Conservation (phyloP, 2,797 vertebrate genomes). For the Ambastaia sidthimunki region DNA sequence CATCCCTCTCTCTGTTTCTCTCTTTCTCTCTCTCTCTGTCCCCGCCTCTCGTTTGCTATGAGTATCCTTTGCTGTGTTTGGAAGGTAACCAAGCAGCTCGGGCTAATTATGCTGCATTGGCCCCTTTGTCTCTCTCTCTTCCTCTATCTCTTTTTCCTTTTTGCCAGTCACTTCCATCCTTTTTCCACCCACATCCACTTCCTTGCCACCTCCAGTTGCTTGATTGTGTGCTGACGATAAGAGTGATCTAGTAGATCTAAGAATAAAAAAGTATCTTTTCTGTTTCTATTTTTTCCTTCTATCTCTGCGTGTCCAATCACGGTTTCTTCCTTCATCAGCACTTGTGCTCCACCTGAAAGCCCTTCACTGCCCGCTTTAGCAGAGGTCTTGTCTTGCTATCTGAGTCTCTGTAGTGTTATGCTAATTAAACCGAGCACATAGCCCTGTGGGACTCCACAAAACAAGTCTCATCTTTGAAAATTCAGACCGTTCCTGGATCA, state of each 20-base stretch:
- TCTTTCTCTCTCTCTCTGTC: constrained; percentile 48
- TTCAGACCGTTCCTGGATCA: constrained; percentile 6
- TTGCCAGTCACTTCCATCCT: constrained; percentile 15
- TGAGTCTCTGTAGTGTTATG: constrained; percentile 54
- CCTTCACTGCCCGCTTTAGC: constrained; percentile 64
- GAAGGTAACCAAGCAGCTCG: constrained; percentile 83
- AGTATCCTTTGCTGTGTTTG: constrained; percentile 84
- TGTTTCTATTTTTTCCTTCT: not conserved
- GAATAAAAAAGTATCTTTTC: not conserved
- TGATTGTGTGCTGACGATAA: constrained; percentile 7
- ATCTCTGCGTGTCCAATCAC: constrained; percentile 41
- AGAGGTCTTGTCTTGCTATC: constrained; percentile 59
- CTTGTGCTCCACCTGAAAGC: constrained; percentile 67
- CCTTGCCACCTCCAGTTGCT: not conserved
- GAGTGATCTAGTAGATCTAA: constrained; percentile 13
- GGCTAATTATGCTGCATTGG: constrained; percentile 78
- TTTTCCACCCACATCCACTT: not conserved
- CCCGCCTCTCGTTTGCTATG: constrained; percentile 73
- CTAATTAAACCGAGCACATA: constrained; percentile 45
- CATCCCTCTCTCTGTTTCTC: constrained; percentile 65
- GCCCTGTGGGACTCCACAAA: constrained; percentile 44
- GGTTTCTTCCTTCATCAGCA: constrained; percentile 54
- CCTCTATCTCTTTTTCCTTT: constrained; percentile 37
- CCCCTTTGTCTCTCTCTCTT: constrained; percentile 46
- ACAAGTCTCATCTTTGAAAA: not conserved